phyloP scores from a whole-genome alignment of 2,888 invertebrate species.

The Noctua pronuba region DNA sequence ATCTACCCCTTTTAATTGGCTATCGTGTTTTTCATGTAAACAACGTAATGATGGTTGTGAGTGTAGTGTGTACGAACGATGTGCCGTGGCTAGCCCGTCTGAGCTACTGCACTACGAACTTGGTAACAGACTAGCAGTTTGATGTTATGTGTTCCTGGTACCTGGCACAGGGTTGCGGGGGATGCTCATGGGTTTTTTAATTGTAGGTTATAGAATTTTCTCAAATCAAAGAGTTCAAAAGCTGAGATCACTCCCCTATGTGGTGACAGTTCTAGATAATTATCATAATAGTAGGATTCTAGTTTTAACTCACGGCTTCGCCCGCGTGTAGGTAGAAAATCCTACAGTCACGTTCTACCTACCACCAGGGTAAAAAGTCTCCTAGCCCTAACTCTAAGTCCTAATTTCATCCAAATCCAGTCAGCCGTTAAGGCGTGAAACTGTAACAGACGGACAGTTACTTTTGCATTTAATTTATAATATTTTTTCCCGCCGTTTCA shows the following conservation, averaged over 20 bases:
- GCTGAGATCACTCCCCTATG: neutral
- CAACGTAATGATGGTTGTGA: constrained; percentile 2
- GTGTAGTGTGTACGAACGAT: neutral
- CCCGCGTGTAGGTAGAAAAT: neutral
- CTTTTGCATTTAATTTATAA: neutral
- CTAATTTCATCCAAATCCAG: too few relatives aligned
- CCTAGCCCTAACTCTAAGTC: neutral
- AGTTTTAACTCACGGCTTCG: neutral
- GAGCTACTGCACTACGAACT: constrained; percentile 16
- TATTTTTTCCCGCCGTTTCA: constrained; percentile 3
- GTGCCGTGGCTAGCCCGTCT: neutral
- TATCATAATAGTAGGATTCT: neutral
- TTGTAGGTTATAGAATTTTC: neutral
- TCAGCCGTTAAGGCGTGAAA: too few relatives aligned
- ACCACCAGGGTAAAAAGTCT: neutral
- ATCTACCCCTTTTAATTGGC: constrained; percentile 55
- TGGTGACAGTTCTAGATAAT: neutral
- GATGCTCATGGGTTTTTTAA: neutral
- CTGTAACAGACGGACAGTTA: neutral
- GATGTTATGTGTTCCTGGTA: constrained; percentile 45
- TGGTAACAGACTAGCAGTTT: neutral
- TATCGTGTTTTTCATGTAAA: constrained; percentile 44
- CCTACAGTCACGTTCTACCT: neutral
- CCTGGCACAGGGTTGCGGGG: neutral
- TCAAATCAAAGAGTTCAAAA: neutral